phyloP scores from a whole-genome alignment of 1,140 invertebrate genomes.

The Lasaia peninsularis region DNA sequence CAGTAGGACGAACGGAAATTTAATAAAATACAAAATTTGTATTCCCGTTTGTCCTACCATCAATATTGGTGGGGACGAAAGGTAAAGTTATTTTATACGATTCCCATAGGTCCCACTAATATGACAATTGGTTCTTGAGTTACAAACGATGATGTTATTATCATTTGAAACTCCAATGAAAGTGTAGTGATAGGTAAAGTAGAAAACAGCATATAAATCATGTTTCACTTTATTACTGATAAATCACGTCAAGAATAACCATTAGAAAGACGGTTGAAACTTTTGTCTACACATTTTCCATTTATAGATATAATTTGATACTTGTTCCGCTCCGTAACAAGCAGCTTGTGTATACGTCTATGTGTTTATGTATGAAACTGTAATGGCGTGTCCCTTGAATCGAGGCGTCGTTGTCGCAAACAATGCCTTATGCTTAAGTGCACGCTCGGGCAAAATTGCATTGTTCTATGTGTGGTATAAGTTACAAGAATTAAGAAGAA shows the following conservation, averaged over 20 bases:
- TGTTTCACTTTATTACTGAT: background rate
- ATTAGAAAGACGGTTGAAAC: no score
- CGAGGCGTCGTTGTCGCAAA: conserved; percentile 23
- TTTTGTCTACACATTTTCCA: background rate
- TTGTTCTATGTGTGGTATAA: conserved; percentile 24
- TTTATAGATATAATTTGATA: background rate
- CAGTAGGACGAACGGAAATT: no score
- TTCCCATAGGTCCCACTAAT: background rate
- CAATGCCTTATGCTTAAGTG: conserved; percentile 37
- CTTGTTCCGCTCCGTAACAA: background rate
- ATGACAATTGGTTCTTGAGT: background rate
- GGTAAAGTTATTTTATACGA: background rate
- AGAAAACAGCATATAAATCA: background rate
- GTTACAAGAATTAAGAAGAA: conserved; percentile 10
- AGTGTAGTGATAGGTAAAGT: background rate
- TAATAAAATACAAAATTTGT: no score
- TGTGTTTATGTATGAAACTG: conserved; percentile 13
- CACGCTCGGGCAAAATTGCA: conserved; percentile 36
- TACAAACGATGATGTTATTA: background rate
- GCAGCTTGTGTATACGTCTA: background rate
- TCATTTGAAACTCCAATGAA: background rate
- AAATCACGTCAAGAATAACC: no score
- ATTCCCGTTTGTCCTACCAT: no score
- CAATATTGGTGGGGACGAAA: background rate
- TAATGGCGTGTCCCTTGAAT: conserved; percentile 21